Conservation (phyloP, 2,888 invertebrate species). For the Cataglyphis altisquamis region DNA sequence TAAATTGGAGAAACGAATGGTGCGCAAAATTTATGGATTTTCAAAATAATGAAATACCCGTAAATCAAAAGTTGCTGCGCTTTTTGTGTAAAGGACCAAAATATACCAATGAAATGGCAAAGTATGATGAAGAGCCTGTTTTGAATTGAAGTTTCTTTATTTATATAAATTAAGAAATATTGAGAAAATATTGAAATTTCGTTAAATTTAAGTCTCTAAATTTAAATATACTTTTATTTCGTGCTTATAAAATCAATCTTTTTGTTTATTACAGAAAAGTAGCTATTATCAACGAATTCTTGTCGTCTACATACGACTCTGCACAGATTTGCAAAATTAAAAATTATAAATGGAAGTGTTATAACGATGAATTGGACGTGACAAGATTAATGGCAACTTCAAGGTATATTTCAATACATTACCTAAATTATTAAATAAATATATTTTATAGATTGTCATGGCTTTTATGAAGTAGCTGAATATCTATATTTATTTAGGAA, state of each 20-base stretch:
- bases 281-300: conserved; percentile 86
- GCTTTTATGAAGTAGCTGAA: not conserved
- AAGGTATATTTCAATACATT: conserved; percentile 58
- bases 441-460: not conserved
- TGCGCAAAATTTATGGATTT: conserved; percentile 62
- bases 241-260: not conserved
- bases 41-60: not conserved
- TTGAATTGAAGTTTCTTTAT: not conserved
- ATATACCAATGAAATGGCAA: conserved; percentile 87
- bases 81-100: conserved; percentile 89
- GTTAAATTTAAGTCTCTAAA: not conserved
- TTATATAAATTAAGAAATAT: not conserved
- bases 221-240: not conserved
- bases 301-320: conserved; percentile 89
- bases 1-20: conserved; percentile 67
- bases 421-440: not conserved
- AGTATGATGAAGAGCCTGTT: conserved; percentile 83
- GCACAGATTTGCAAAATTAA: conserved; percentile 85
- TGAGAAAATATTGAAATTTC: not conserved
- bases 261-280: conserved; percentile 84
- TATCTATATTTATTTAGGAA: conserved; percentile 76
- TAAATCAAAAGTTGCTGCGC: conserved; percentile 86
- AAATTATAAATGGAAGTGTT: conserved; percentile 84
- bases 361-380: conserved; percentile 89
- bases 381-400: conserved; percentile 87